A percentile compares a stretch with the other conserved stretches of the same genome.
phyloP scores from a whole-genome alignment of 2,888 invertebrate genomes.

The Stegophylla sp. region DNA sequence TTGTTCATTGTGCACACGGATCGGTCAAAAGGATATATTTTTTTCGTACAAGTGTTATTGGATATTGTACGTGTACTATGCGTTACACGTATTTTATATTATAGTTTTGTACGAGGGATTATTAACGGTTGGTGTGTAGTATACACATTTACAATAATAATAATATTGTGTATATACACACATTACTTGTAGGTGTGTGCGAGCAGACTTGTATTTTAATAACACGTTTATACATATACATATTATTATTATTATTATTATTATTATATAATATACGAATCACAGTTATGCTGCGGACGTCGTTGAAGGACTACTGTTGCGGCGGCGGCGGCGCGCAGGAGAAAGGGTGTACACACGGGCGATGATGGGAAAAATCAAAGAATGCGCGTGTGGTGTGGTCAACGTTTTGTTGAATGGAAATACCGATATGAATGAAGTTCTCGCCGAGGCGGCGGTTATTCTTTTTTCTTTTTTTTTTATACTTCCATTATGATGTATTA shows the following conservation, averaged over 20 bases:
- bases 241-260: no score
- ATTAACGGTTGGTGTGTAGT: constrained; percentile 10
- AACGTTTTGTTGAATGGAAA: constrained; percentile 41
- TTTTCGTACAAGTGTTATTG: constrained; percentile 25
- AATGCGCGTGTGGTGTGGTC: constrained; percentile 20
- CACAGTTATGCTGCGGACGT: neutral
- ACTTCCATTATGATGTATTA: constrained; percentile 29
- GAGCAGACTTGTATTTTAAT: no score
- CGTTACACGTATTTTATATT: neutral
- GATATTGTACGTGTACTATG: neutral
- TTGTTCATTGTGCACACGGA: neutral
- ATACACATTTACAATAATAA: neutral
- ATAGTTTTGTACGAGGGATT: no score
- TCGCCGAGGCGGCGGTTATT: constrained; percentile 21
- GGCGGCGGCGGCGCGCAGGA: neutral
- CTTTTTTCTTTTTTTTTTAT: no score
- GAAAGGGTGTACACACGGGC: neutral
- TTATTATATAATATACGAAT: constrained; percentile 24
- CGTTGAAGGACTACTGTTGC: neutral
- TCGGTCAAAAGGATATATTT: neutral
- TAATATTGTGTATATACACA: neutral
- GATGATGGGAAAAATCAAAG: constrained; percentile 35
- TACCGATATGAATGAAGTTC: constrained; percentile 25
- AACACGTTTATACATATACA: no score
- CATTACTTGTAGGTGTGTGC: neutral